These are phyloP conservation scores for Stenichneumon culpator DNA, from an alignment of 2,888 invertebrate species.

Conservation along the genomic window DNA sequence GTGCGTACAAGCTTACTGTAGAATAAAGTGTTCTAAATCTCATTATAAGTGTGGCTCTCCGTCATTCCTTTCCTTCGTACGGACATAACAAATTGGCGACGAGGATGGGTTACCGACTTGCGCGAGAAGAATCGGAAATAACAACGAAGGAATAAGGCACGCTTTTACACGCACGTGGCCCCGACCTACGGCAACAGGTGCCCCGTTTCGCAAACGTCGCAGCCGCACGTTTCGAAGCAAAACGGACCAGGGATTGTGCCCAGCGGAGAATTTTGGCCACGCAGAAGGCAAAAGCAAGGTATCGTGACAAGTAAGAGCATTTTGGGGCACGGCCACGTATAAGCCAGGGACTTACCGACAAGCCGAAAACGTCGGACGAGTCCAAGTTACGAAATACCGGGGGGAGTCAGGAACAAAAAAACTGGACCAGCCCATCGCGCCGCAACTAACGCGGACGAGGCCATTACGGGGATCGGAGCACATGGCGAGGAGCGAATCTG, in stretches of 20 bases:
- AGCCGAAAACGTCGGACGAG: too few species aligned
- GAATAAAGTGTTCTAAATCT: too few species aligned
- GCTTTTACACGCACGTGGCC: neutral
- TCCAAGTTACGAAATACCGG: neutral
- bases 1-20: too few species aligned
- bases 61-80: neutral
- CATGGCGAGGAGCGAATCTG: neutral
- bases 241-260: too few species aligned
- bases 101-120: neutral
- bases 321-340: too few species aligned
- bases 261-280: too few species aligned
- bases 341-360: too few species aligned
- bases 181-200: neutral
- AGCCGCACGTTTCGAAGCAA: neutral
- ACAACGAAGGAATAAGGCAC: neutral
- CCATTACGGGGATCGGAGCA: neutral
- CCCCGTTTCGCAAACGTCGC: neutral
- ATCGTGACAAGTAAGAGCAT: too few species aligned
- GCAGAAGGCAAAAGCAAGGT: too few species aligned
- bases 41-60: too few species aligned
- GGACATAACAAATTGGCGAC: slow-evolving; percentile 13
- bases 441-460: neutral
- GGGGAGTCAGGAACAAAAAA: neutral
- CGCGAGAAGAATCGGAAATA: neutral
- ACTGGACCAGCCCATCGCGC: neutral